Conservation (phyloP, 2,113 vertebrate species). For the Lates calcarifer region DNA sequence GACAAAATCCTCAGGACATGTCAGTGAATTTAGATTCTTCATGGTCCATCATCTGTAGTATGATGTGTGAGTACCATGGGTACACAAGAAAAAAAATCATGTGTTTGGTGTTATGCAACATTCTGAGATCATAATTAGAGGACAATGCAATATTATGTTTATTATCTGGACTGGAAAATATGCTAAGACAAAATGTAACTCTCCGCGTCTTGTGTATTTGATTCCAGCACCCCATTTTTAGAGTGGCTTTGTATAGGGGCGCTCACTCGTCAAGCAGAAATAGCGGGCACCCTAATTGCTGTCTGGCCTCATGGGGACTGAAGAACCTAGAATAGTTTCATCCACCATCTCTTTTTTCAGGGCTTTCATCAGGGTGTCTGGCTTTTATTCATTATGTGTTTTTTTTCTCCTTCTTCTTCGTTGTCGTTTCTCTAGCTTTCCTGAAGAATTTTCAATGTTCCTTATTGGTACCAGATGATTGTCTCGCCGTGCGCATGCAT, state of each 20-base stretch:
- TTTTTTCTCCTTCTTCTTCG: conserved; percentile 24
- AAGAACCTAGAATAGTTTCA: conserved; percentile 55
- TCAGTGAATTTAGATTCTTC: neutral
- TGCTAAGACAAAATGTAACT: conserved; percentile 66
- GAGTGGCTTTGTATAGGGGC: conserved; percentile 59
- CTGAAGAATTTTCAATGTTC: conserved; percentile 50
- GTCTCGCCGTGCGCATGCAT: conserved; percentile 47
- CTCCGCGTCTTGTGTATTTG: conserved; percentile 54
- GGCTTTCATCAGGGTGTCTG: conserved; percentile 59
- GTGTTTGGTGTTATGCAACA: conserved; percentile 68
- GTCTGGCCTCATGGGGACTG: conserved; percentile 64
- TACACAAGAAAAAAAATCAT: conserved; percentile 27
- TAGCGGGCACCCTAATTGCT: conserved; percentile 74
- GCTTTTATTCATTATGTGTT: conserved; percentile 59
- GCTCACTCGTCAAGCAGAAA: conserved; percentile 70
- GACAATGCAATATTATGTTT: conserved; percentile 79
- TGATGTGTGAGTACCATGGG: conserved; percentile 3
- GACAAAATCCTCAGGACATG: neutral
- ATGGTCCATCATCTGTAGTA: conserved; percentile 21
- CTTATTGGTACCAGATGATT: conserved; percentile 79
- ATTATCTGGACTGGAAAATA: conserved; percentile 82
- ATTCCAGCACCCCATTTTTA: conserved; percentile 66
- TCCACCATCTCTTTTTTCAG: conserved; percentile 50
- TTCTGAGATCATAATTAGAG: conserved; percentile 77
- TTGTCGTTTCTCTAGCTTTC: conserved; percentile 38